Conservation (phyloP, 1,140 invertebrate genomes). For the Babylonia areolata region DNA sequence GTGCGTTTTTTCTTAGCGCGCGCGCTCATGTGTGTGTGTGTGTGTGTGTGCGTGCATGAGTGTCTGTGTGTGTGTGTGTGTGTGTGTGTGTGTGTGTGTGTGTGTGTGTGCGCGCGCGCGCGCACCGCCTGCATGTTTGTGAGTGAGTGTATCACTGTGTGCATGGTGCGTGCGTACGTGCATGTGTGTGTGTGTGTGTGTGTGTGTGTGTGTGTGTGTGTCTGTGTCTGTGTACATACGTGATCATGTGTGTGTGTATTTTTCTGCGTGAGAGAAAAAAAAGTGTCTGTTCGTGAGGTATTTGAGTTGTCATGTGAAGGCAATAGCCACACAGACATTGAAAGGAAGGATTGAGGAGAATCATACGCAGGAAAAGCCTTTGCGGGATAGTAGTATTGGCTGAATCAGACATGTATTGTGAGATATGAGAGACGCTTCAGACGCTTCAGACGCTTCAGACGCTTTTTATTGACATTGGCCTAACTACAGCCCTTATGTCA, state of each 20-base stretch:
- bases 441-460: too few relatives aligned
- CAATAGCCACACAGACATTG: too few relatives aligned
- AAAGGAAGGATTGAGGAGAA: too few relatives aligned
- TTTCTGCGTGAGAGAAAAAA: background rate
- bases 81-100: background rate
- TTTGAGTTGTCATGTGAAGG: background rate
- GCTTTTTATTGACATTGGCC: too few relatives aligned
- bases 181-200: conserved; percentile 6
- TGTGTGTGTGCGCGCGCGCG: background rate
- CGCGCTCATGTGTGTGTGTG: too few relatives aligned
- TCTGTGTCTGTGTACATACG: background rate
- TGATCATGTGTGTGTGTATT: background rate
- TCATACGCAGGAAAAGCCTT: too few relatives aligned
- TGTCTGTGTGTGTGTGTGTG: background rate
- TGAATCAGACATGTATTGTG: background rate
- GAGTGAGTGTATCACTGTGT: too few relatives aligned
- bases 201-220: background rate
- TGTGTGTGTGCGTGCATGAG: background rate
- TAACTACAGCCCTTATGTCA: too few relatives aligned
- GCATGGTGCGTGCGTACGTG: background rate
- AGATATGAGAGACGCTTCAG: too few relatives aligned
- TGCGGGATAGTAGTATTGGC: too few relatives aligned
- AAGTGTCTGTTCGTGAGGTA: background rate
- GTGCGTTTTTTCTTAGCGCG: too few relatives aligned
- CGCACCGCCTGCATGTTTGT: too few relatives aligned